Percentiles rank a stretch among this genome's conserved stretches.
phyloP scores from a whole-genome alignment of 2,113 vertebrate species.

The Paralichthys olivaceus region DNA sequence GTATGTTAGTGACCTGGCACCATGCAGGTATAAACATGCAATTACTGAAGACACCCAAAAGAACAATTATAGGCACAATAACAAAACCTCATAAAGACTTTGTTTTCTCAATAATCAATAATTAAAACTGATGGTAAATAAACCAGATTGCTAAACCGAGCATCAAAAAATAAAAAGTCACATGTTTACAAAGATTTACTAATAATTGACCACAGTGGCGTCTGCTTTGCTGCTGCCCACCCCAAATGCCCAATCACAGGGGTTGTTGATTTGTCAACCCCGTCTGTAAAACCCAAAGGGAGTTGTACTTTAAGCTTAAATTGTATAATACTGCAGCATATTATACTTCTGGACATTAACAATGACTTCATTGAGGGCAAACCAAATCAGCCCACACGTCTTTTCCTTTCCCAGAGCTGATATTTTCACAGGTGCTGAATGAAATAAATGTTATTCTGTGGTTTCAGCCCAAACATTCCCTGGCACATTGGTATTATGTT shows the following conservation, averaged over 20 bases:
- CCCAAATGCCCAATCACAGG: slow-evolving; percentile 58
- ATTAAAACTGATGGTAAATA: slow-evolving; percentile 52
- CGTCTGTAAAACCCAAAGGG: slow-evolving; percentile 41
- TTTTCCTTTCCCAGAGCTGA: slow-evolving; percentile 17
- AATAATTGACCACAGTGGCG: slow-evolving; percentile 74
- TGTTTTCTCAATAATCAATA: slow-evolving; percentile 53
- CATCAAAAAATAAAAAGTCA: slow-evolving; percentile 6
- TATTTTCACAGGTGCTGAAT: slow-evolving; percentile 75
- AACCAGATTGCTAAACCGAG: slow-evolving; percentile 35
- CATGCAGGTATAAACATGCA: slow-evolving; percentile 54
- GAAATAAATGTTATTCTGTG: slow-evolving; percentile 11
- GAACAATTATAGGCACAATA: slow-evolving; percentile 51
- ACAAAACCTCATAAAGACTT: slow-evolving; percentile 12
- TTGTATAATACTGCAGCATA: neutral
- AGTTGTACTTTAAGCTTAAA: neutral
- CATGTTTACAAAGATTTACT: slow-evolving; percentile 58
- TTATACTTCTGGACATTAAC: neutral
- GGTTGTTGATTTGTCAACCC: slow-evolving; percentile 21
- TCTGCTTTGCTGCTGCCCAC: slow-evolving; percentile 51
- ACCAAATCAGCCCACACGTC: slow-evolving; percentile 40
- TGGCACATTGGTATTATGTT: slow-evolving; percentile 32
- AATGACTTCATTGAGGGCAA: slow-evolving; percentile 12
- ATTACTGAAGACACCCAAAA: slow-evolving; percentile 65
- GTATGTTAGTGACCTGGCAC: slow-evolving; percentile 15
- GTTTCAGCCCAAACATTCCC: neutral